A percentile compares a stretch with the other conserved stretches of the same genome.
Conservation (phyloP, 2,888 invertebrate species). For the Acrocyrtus sp. region DNA sequence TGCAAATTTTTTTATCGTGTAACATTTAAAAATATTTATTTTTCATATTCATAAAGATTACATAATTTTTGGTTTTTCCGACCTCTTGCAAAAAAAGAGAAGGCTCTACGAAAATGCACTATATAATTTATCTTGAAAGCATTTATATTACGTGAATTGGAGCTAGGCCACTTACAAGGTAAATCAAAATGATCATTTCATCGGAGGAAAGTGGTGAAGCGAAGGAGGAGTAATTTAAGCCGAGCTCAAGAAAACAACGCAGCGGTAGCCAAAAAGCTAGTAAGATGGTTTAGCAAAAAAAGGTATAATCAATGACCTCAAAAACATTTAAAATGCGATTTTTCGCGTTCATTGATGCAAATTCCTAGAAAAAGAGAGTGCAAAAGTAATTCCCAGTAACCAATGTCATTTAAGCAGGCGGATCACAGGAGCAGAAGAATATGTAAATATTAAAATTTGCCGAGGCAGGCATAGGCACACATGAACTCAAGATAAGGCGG, state of each 20-base stretch:
- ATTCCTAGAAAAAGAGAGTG: too few relatives aligned
- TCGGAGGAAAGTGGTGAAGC: slow-evolving; percentile 13
- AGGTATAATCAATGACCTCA: too few relatives aligned
- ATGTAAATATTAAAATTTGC: neutral
- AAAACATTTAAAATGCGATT: slow-evolving; percentile 4
- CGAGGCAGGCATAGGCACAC: neutral
- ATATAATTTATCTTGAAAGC: too few relatives aligned
- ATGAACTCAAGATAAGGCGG: neutral
- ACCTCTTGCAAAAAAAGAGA: too few relatives aligned
- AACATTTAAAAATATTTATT: neutral
- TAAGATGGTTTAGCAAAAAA: too few relatives aligned
- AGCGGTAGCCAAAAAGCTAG: neutral
- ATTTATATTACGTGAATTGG: slow-evolving; percentile 39
- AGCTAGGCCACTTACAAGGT: slow-evolving; percentile 42
- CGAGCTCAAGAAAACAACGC: neutral
- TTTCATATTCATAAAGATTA: neutral
- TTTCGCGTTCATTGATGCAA: neutral
- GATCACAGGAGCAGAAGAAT: too few relatives aligned
- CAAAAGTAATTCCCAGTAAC: too few relatives aligned
- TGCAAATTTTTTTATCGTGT: neutral
- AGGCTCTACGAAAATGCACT: neutral
- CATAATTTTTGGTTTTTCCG: neutral
- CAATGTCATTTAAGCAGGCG: too few relatives aligned
- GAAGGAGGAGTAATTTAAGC: slow-evolving; percentile 12
- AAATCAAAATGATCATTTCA: slow-evolving; percentile 8